Base-by-base conservation (phyloP, 2,113 vertebrate genomes). In the Phylloscopus trochilus region DNA sequence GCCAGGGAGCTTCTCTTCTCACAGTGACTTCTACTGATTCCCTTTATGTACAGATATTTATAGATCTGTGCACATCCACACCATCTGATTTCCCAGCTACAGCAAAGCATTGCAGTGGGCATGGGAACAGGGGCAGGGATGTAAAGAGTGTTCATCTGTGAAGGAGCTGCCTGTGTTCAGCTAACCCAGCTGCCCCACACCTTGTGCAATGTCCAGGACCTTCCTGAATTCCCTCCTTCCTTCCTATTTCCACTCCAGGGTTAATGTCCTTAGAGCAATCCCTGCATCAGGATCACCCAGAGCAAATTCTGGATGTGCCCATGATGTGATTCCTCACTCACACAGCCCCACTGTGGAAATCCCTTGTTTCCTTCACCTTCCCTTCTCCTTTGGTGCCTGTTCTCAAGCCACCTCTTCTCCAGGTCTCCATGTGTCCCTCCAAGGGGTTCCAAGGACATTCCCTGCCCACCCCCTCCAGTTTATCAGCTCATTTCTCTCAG, bases 311-410 rank as follows among this genome's bases (percentile, higher is more conserved):
- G 79, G 24, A 3, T 16, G 21, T 62, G 47, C 33, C 24, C 35
- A 15, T 3, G 23, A 1, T 22, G 62, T 6, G 64, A 24, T 31
- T 69, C 55, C 79, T 76, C 49, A 13, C 18, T 55, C 78, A 12
- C 43, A 19, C n/a, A 47, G 52, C 24, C 62, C 70, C 55, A 35
- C 20, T 0, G 0, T 31, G 72, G 33, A 12, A 56, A 70, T 56
- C 43, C 6, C 11, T 3, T 0, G 1, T 43, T 56, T 51, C 31
- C 47, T 56, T 16, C 1, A 16, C 1, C 1, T 16, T 23, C 87
- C 55, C 5, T 1, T 23, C 63, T 31, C 46, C 8, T 60, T n/a
- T 62, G 55, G 55, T 62, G 62, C 30, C 70, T 55, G 11, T 52
- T 39, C 14, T 24, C 28, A 15, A 13, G 33, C 22, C 33, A 1